These are phyloP conservation scores for Venustoraphidia nigricollis DNA, from an alignment of 2,888 invertebrate species.

Conservation along the genomic window DNA sequence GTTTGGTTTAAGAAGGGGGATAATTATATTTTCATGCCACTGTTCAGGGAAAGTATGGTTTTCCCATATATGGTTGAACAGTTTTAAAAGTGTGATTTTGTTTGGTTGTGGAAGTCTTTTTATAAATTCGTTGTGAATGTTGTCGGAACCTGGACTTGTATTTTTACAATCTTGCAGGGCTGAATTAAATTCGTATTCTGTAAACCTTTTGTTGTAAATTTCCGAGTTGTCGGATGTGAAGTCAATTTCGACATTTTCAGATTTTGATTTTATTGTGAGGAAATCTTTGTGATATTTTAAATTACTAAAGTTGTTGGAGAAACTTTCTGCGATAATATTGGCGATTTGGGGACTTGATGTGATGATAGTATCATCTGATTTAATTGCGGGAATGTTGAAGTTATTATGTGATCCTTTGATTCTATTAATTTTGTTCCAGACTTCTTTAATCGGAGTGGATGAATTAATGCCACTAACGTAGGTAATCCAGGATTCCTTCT, in stretches of 20 bases:
- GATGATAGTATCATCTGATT: background rate
- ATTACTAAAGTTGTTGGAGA: background rate
- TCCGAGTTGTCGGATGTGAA: background rate
- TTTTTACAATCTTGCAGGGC: background rate
- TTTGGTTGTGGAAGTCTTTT: background rate
- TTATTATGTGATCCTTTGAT: background rate
- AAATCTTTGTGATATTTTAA: background rate
- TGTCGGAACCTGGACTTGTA: background rate
- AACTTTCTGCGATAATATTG: background rate
- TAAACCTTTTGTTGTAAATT: background rate
- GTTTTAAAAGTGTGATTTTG: background rate
- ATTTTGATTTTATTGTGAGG: background rate
- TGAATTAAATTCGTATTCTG: background rate
- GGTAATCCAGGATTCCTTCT: background rate
- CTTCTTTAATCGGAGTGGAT: background rate
- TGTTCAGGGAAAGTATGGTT: background rate
- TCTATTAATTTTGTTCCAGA: conserved; percentile 1
- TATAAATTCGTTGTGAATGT: background rate
- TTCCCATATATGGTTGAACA: background rate
- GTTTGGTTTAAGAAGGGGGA: conserved; percentile 1
- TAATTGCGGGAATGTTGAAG: background rate
- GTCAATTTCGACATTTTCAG: background rate
- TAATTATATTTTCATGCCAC: conserved; percentile 2
- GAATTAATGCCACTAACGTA: background rate
- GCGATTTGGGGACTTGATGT: background rate